Evolutionary conservation across 1,140 invertebrate species (phyloP).

Genomic region (Calephelis nemesis): DNA sequence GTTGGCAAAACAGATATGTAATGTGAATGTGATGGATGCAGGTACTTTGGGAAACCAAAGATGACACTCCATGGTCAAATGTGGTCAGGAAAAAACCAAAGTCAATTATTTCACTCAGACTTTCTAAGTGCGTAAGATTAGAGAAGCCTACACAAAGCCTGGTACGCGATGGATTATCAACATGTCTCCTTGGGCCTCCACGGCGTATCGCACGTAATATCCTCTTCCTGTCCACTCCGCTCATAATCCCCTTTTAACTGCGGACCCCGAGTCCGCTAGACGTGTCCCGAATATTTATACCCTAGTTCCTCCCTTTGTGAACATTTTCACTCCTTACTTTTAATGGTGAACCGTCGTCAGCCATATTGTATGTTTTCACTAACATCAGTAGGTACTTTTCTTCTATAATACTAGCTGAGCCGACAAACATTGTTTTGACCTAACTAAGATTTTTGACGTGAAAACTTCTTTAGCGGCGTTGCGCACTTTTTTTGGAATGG

Average conservation of each 20-base stretch:
- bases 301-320: slow-evolving; percentile 43
- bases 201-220: slow-evolving; percentile 52
- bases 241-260: slow-evolving; percentile 74
- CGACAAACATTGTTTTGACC: no score
- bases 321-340: slow-evolving; percentile 61
- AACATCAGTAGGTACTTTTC: not conserved
- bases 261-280: slow-evolving; percentile 44
- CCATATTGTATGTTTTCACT: not conserved
- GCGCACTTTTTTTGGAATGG: no score
- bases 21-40: no score
- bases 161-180: slow-evolving; percentile 54
- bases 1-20: no score
- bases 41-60: not conserved
- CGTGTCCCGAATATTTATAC: slow-evolving; percentile 58
- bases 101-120: not conserved
- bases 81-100: not conserved
- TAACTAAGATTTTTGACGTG: no score
- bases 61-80: not conserved
- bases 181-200: slow-evolving; percentile 39
- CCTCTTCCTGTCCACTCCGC: slow-evolving; percentile 65
- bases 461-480: no score
- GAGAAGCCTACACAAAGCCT: slow-evolving; percentile 34
- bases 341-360: slow-evolving; percentile 37
- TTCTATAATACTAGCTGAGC: no score
- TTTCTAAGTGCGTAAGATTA: not conserved